Percentiles rank a stretch among this genome's conserved stretches.
These are phyloP conservation scores for Spinibarbus caldwelli DNA, from an alignment of 2,797 vertebrate genomes.

Conservation along the genomic window DNA sequence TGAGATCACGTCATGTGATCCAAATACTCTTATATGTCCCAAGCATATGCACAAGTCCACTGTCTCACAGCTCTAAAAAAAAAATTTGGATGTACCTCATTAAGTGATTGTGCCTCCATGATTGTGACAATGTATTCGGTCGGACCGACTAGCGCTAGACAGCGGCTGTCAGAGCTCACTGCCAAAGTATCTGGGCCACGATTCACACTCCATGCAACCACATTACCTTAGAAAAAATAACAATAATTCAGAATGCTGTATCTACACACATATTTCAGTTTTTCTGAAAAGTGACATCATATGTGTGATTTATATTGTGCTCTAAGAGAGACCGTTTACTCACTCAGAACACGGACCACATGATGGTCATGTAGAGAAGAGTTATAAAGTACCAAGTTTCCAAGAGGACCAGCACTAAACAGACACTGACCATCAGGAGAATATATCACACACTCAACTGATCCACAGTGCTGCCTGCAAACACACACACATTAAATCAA, in stretches of 20 bases:
- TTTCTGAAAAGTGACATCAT: not conserved
- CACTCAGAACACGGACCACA: slow-evolving; percentile 83
- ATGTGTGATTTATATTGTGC: not conserved
- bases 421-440: slow-evolving; percentile 87
- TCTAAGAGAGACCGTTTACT: slow-evolving; percentile 38
- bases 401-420: slow-evolving; percentile 86
- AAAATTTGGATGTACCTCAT: slow-evolving; percentile 78
- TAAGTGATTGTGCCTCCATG: slow-evolving; percentile 82
- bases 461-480: slow-evolving; percentile 83
- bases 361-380: slow-evolving; percentile 71
- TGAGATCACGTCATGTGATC: not conserved
- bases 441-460: slow-evolving; percentile 82
- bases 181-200: slow-evolving; percentile 73
- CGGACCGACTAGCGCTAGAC: slow-evolving; percentile 90
- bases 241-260: not conserved
- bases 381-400: slow-evolving; percentile 84
- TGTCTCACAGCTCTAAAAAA: not conserved
- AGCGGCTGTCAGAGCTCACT: slow-evolving; percentile 83
- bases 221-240: slow-evolving; percentile 75
- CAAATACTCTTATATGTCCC: not conserved
- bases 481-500: not conserved
- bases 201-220: slow-evolving; percentile 78
- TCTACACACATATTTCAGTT: not conserved
- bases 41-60: not conserved
- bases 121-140: slow-evolving; percentile 85